Evolutionary conservation across 2,797 vertebrate genomes (phyloP).

Genomic region (Helarctos malayanus): DNA sequence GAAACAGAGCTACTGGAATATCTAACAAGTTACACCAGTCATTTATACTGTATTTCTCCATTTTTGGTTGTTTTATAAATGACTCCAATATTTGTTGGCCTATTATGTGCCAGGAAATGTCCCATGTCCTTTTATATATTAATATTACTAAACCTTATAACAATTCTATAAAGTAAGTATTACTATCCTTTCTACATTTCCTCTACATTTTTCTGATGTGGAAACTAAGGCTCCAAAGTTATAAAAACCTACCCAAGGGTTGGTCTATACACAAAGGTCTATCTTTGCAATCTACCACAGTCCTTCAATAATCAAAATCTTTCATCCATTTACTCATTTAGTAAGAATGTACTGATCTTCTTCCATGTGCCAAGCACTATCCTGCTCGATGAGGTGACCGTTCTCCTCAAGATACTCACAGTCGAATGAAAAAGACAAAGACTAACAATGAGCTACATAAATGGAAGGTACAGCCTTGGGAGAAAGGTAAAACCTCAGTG

Average conservation of each 20-base stretch:
- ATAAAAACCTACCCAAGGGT: neutral
- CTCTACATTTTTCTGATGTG: neutral
- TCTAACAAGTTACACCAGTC: neutral
- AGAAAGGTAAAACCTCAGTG: neutral
- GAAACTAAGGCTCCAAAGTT: neutral
- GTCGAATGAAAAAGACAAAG: constrained; percentile 3
- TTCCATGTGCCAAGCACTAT: neutral
- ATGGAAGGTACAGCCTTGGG: neutral
- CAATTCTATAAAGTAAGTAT: neutral
- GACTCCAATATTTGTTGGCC: neutral
- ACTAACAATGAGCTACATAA: neutral
- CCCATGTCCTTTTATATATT: neutral
- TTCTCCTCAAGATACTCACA: neutral
- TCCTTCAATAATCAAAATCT: neutral
- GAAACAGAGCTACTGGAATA: constrained; percentile 44
- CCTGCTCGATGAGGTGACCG: neutral
- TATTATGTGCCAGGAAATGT: neutral
- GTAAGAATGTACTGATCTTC: neutral
- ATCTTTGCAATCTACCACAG: neutral
- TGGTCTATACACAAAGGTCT: neutral
- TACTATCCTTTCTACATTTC: neutral
- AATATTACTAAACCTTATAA: neutral
- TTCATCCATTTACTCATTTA: neutral
- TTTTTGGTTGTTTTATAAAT: neutral
- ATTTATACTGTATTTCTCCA: neutral